Evolutionary conservation across 2,797 vertebrate genomes (phyloP).

Genomic region (Malurus splendens): DNA sequence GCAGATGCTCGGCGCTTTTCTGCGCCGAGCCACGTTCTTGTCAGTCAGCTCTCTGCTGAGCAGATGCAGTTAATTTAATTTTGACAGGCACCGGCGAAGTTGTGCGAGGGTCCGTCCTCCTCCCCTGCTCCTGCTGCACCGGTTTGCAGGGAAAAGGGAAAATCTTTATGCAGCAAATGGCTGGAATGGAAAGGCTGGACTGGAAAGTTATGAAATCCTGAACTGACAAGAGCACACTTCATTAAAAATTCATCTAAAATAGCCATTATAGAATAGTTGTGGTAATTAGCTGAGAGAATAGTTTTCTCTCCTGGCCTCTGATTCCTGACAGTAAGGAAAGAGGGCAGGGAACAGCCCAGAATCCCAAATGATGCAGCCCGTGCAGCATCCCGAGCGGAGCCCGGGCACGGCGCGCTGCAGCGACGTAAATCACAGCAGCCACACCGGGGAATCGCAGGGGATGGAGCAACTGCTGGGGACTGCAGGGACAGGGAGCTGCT

Average conservation of each 20-base stretch:
- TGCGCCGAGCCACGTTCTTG: not conserved
- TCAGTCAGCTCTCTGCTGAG: conserved; percentile 34
- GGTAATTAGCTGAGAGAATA: conserved; percentile 63
- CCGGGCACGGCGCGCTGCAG: not conserved
- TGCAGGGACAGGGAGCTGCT: accelerated
- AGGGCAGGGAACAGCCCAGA: conserved; percentile 17
- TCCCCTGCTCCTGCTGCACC: not conserved
- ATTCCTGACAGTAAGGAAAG: conserved; percentile 42
- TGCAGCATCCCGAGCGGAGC: not conserved
- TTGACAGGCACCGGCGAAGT: conserved; percentile 15
- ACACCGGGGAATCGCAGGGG: not conserved
- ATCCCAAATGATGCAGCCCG: not conserved
- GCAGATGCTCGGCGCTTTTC: conserved; percentile 6
- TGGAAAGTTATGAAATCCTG: conserved; percentile 18
- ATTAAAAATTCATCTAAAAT: conserved; percentile 64
- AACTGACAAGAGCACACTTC: not conserved
- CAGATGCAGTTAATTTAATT: conserved; percentile 40
- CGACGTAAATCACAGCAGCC: not conserved
- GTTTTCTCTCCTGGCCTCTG: conserved; percentile 40
- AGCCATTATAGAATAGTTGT: conserved; percentile 39
- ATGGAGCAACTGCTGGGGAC: not conserved
- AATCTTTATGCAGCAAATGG: not conserved
- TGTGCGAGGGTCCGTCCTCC: not conserved
- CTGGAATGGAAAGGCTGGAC: not conserved
- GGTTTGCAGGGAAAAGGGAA: not conserved